Conservation (phyloP, 2,888 invertebrate species). For the Megalurothrips usitatus region DNA sequence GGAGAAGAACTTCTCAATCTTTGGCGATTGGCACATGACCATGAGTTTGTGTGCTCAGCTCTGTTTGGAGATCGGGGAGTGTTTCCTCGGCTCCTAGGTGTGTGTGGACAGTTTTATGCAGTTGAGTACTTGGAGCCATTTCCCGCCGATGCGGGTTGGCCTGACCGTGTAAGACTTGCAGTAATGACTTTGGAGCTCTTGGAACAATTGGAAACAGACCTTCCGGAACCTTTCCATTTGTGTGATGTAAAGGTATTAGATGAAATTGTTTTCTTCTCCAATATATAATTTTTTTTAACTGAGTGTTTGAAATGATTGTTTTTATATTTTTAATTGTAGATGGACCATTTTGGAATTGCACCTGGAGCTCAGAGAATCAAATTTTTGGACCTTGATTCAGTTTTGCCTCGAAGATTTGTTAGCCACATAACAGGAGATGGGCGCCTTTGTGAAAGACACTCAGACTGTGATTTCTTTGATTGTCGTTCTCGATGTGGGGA, state of each 20-base stretch:
- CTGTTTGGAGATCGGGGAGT: conserved; percentile 57
- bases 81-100: conserved; percentile 61
- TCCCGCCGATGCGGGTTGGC: conserved; percentile 54
- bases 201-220: conserved; percentile 54
- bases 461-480: conserved; percentile 64
- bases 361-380: conserved; percentile 51
- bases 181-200: conserved; percentile 59
- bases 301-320: neutral
- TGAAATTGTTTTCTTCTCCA: too few relatives aligned
- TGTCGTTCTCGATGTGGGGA: conserved; percentile 59
- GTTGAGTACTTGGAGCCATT: conserved; percentile 59
- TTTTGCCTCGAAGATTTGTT: conserved; percentile 55
- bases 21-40: conserved; percentile 60
- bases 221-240: conserved; percentile 58
- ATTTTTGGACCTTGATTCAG: conserved; percentile 60
- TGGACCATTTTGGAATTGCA: conserved; percentile 60
- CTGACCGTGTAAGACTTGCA: conserved; percentile 53
- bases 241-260: conserved; percentile 57
- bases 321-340: conserved; percentile 33
- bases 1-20: conserved; percentile 55
- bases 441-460: conserved; percentile 52
- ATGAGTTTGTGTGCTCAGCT: conserved; percentile 60
- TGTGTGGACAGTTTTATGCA: conserved; percentile 63
- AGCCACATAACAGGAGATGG: conserved; percentile 50
- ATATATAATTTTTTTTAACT: neutral